These are phyloP conservation scores for Eledone cirrhosa DNA, from an alignment of 2,888 invertebrate genomes.

Conservation along the genomic window DNA sequence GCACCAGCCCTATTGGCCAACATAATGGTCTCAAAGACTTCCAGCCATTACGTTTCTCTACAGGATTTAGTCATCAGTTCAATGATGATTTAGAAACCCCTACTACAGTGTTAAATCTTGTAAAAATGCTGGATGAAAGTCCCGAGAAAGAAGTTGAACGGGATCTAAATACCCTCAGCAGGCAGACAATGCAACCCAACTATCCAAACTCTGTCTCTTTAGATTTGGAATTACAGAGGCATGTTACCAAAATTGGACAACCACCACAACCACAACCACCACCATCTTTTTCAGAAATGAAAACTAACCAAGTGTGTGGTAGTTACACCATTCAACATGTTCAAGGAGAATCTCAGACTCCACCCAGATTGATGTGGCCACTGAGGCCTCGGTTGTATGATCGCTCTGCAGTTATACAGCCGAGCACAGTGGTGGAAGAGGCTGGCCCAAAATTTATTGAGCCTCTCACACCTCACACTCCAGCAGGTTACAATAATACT, in stretches of 20 bases:
- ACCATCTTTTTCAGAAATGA: slow-evolving; percentile 5
- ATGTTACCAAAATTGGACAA: not conserved
- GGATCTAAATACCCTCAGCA: slow-evolving; percentile 35
- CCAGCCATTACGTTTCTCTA: slow-evolving; percentile 40
- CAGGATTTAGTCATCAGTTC: slow-evolving; percentile 58
- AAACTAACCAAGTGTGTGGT: slow-evolving; percentile 4
- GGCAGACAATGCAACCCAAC: slow-evolving; percentile 19
- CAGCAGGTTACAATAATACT: slow-evolving; percentile 54
- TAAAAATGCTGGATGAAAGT: slow-evolving; percentile 57
- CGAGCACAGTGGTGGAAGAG: not conserved
- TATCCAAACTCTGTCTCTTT: slow-evolving; percentile 28
- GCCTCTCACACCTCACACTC: slow-evolving; percentile 56
- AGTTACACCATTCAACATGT: slow-evolving; percentile 23
- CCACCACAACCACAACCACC: not conserved
- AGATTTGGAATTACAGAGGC: slow-evolving; percentile 29
- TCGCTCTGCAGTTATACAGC: slow-evolving; percentile 34
- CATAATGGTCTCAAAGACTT: slow-evolving; percentile 14
- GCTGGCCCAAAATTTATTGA: slow-evolving; percentile 38
- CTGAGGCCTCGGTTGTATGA: slow-evolving; percentile 15
- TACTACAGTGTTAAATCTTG: slow-evolving; percentile 54
- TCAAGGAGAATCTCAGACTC: slow-evolving; percentile 38
- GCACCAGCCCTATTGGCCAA: not conserved
- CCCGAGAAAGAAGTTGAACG: slow-evolving; percentile 43
- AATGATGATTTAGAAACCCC: slow-evolving; percentile 59
- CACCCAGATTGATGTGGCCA: slow-evolving; percentile 27